phyloP scores from a whole-genome alignment of 2,888 invertebrate genomes.

The Caenorhabditis sp. region DNA sequence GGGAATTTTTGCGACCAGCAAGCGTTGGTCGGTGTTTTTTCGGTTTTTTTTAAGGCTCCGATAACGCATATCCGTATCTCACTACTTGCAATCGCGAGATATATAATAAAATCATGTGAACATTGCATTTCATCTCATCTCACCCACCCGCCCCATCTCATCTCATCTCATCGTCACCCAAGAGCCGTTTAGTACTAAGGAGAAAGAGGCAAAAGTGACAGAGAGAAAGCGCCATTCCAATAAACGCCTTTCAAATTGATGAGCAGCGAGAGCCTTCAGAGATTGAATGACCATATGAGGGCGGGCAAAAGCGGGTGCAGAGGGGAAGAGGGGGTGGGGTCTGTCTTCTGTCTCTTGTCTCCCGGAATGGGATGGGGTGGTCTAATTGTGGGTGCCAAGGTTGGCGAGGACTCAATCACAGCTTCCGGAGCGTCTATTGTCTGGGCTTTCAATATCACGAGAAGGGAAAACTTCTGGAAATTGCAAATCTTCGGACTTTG shows the following conservation, averaged over 20 bases:
- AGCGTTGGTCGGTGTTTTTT: no score
- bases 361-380: conserved; percentile 10
- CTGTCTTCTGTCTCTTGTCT: no score
- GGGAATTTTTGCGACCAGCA: no score
- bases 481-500: no score
- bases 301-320: no score
- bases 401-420: conserved; percentile 48
- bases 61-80: neutral
- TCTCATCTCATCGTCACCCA: neutral
- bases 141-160: no score
- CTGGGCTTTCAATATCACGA: neutral
- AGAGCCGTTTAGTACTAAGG: conserved; percentile 43
- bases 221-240: conserved; percentile 45
- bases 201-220: conserved; percentile 31
- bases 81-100: conserved; percentile 26
- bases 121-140: conserved; percentile 12
- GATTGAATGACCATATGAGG: conserved; percentile 63
- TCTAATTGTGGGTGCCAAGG: conserved; percentile 50
- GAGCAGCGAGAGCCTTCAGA: conserved; percentile 38
- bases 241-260: conserved; percentile 64
- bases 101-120: conserved; percentile 59
- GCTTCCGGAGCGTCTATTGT: conserved; percentile 16
- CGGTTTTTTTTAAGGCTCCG: neutral
- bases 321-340: conserved; percentile 26
- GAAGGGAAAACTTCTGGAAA: neutral